Base-by-base conservation (phyloP, 1,140 invertebrate species). In the Drosophila bipectinata region DNA sequence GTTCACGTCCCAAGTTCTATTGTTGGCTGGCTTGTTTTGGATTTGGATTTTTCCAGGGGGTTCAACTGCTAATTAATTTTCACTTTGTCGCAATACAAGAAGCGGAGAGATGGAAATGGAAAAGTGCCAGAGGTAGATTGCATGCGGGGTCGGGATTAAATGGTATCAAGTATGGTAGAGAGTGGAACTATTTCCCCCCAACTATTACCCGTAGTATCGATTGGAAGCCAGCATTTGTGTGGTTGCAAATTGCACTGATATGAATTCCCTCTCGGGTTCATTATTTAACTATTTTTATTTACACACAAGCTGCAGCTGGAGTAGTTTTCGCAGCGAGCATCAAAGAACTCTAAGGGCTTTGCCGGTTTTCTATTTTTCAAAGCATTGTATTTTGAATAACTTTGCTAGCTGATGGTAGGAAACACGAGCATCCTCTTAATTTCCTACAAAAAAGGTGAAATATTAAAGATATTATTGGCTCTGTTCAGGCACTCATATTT, bases 21-120 rank as follows among this genome's bases (percentile, higher is more conserved):
- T 34, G 53, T 45, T 37, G 14, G 45, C 54, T 47, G 39, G 49
- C 44, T 72, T 47, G 48, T 55, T 41, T 74, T 51, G 39, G 62
- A 48, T 41, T 74, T 51, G 39, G 62, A 48, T 76, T 56, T 49
- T 41, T 44, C 15, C 26, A 34, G 12, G 26, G 54, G 61, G 7
- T 52, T 39, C 15, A 30, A 39, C 24, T 66, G 64, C 45, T 63
- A 72, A 83, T 82, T 75, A 75, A 83, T 83, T 66, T 61, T 48
- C 49, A 61, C 9, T 64, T 61, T 66, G 41, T 39, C 62, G 51
- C 66, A 30, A 28, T 55, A 34, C 49, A 26, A 26, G 45, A 12
- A 14, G 26, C 26, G 26, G 1, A 28, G 26, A 28, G 26, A 37
- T 37, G 32, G 32, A 34, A 34, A 44, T 10, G 59, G 34, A 52